These are phyloP conservation scores for Synergus itoensis DNA, from an alignment of 2,888 invertebrate genomes.

Conservation along the genomic window DNA sequence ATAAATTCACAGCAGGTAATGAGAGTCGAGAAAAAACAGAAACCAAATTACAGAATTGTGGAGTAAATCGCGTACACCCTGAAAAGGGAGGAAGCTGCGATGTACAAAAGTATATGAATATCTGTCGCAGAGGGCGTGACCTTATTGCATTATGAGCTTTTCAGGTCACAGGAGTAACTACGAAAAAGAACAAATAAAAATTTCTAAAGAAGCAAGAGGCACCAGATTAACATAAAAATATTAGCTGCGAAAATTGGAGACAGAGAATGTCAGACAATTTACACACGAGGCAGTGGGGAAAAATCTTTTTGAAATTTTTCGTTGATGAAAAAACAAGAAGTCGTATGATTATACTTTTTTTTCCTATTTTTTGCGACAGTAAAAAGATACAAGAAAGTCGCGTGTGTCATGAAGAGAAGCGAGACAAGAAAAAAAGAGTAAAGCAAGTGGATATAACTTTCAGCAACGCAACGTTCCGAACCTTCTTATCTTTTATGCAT, in stretches of 20 bases:
- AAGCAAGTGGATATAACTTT: conserved; percentile 47
- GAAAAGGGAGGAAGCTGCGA: conserved; percentile 15
- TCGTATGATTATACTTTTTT: background rate
- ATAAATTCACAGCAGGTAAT: conserved; percentile 42
- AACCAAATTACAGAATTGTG: conserved; percentile 25
- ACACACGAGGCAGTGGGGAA: background rate
- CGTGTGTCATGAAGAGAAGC: conserved; percentile 26
- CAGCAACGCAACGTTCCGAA: conserved; percentile 43
- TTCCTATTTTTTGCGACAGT: background rate
- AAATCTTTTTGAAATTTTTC: background rate
- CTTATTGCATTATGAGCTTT: conserved; percentile 33
- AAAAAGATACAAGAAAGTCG: background rate
- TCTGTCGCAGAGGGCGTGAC: conserved; percentile 26
- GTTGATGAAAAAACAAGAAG: background rate
- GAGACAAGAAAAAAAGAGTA: conserved; percentile 37
- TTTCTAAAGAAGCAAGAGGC: background rate
- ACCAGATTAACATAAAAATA: conserved; percentile 28
- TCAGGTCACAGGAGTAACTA: conserved; percentile 15
- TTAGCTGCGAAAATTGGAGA: conserved; percentile 5
- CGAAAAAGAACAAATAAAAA: background rate
- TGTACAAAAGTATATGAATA: conserved; percentile 25
- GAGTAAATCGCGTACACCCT: conserved; percentile 27
- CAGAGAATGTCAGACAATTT: background rate
- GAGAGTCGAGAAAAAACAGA: conserved; percentile 30
- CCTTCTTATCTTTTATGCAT: conserved; percentile 73